A percentile compares a stretch with the other conserved stretches of the same genome.
Conservation (phyloP, 2,113 vertebrate species). For the Stegastes partitus region DNA sequence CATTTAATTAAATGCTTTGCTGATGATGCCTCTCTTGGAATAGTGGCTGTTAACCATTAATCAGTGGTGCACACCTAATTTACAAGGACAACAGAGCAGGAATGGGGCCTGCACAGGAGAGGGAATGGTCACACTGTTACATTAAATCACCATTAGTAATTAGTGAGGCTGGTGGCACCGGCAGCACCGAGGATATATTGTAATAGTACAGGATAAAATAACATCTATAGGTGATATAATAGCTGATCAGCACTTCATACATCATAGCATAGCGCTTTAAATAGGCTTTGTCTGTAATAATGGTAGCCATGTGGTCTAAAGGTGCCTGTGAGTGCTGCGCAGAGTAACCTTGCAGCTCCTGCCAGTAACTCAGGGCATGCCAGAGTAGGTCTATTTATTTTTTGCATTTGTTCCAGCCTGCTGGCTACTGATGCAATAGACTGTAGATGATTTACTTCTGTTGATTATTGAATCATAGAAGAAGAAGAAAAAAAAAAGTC, state of each 20-base stretch:
- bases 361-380: conserved; percentile 72
- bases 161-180: conserved; percentile 65
- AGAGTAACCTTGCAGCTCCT: conserved; percentile 67
- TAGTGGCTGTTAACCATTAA: conserved; percentile 81
- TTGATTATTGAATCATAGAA: conserved; percentile 78
- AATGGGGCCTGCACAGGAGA: conserved; percentile 58
- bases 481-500: conserved; percentile 34
- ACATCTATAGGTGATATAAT: conserved; percentile 50
- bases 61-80: conserved; percentile 81
- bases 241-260: conserved; percentile 55
- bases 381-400: conserved; percentile 76
- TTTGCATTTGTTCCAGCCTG: conserved; percentile 79
- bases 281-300: conserved; percentile 54
- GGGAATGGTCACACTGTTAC: conserved; percentile 68
- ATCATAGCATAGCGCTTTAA: conserved; percentile 50
- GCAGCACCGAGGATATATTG: conserved; percentile 45
- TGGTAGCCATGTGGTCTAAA: conserved; percentile 54
- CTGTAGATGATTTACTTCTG: conserved; percentile 79
- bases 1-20: conserved; percentile 81
- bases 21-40: conserved; percentile 77
- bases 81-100: conserved; percentile 80
- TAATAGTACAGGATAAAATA: conserved; percentile 57
- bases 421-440: conserved; percentile 74
- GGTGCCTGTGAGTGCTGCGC: conserved; percentile 56
- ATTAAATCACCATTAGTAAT: conserved; percentile 82